A percentile compares a stretch with the other conserved stretches of the same genome.
Conservation (phyloP, 2,888 invertebrate genomes). For the Caenorhabditis plicata region DNA sequence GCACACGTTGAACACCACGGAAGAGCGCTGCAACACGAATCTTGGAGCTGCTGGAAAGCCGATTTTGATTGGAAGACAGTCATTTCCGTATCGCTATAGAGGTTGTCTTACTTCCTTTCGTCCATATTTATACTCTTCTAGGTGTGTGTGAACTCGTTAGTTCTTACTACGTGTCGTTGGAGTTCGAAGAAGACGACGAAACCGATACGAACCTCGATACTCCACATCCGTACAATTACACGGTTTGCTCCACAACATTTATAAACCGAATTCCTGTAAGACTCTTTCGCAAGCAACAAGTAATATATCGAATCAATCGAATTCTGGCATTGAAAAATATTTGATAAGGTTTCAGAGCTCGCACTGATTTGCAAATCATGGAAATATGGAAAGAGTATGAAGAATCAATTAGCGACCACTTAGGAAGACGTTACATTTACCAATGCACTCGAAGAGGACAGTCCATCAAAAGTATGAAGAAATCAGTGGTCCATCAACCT, state of each 20-base stretch:
- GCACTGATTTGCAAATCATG: conserved; percentile 28
- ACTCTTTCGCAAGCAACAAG: conserved; percentile 43
- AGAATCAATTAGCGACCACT: too few species aligned
- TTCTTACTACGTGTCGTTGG: conserved; percentile 11
- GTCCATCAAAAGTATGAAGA: too few species aligned
- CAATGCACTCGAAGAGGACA: too few species aligned
- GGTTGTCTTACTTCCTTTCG: conserved; percentile 1
- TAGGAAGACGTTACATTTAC: too few species aligned
- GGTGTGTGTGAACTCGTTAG: conserved; percentile 18
- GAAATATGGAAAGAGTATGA: too few species aligned
- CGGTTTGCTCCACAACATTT: too few species aligned
- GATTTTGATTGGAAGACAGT: conserved; percentile 1
- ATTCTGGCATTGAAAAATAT: too few species aligned
- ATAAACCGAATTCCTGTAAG: conserved; percentile 21
- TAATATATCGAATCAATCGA: neutral
- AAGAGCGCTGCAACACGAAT: conserved; percentile 8
- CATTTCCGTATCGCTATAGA: conserved; percentile 2
- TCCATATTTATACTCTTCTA: conserved; percentile 4
- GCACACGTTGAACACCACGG: conserved; percentile 7
- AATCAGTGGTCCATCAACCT: too few species aligned
- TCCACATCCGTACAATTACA: conserved; percentile 6
- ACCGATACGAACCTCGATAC: conserved; percentile 13
- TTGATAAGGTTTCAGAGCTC: conserved; percentile 23
- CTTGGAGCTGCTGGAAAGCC: conserved; percentile 32
- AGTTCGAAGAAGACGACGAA: conserved; percentile 18